phyloP scores from a whole-genome alignment of 1,140 invertebrate genomes.

The Heliothis virescens region DNA sequence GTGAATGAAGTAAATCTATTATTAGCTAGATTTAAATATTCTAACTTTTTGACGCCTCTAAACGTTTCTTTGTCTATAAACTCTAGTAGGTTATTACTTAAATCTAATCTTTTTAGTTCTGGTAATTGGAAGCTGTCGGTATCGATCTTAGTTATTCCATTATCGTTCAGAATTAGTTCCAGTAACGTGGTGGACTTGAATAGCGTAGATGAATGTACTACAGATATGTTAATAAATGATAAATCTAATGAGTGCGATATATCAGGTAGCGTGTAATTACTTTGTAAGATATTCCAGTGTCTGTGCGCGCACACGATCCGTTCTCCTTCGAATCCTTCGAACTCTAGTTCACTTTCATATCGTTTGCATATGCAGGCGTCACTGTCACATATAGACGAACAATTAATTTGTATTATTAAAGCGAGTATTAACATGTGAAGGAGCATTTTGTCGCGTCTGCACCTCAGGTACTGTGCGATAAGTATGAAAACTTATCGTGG shows the following conservation, averaged over 20 bases:
- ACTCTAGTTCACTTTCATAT: slow-evolving; percentile 59
- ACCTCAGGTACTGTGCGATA: slow-evolving; percentile 38
- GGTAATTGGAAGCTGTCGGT: slow-evolving; percentile 72
- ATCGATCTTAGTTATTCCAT: slow-evolving; percentile 79
- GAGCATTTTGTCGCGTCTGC: slow-evolving; percentile 41
- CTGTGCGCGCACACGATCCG: slow-evolving; percentile 74
- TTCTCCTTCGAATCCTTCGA: slow-evolving; percentile 65
- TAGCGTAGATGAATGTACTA: slow-evolving; percentile 58
- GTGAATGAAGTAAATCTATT: slow-evolving; percentile 83
- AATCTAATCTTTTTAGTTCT: slow-evolving; percentile 83
- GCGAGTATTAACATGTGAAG: slow-evolving; percentile 50
- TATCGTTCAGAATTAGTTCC: slow-evolving; percentile 74
- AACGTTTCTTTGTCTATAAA: slow-evolving; percentile 82
- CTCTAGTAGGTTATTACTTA: slow-evolving; percentile 84
- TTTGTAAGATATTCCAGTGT: slow-evolving; percentile 57
- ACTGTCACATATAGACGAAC: slow-evolving; percentile 67
- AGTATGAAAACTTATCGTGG: slow-evolving; percentile 63
- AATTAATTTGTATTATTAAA: slow-evolving; percentile 58
- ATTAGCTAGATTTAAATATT: slow-evolving; percentile 85
- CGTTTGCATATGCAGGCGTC: slow-evolving; percentile 65
- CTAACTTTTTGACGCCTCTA: slow-evolving; percentile 77
- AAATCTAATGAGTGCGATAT: slow-evolving; percentile 73
- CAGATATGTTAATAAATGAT: slow-evolving; percentile 75
- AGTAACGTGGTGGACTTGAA: slow-evolving; percentile 63
- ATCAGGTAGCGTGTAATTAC: slow-evolving; percentile 63